phyloP scores from a whole-genome alignment of 1,140 invertebrate genomes.

The Sitophilus oryzae region DNA sequence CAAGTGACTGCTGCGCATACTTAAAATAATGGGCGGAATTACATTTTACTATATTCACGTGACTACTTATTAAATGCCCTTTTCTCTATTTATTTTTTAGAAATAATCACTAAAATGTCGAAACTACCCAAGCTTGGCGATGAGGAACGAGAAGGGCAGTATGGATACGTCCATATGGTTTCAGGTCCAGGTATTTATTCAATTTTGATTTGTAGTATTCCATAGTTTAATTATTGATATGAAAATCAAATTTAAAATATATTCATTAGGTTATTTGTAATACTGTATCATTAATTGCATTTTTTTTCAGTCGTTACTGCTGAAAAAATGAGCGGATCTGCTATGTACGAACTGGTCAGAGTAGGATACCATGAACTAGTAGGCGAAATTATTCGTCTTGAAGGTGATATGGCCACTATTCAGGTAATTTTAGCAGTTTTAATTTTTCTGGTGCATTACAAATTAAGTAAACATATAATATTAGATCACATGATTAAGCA shows the following conservation, averaged over 20 bases:
- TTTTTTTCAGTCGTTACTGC: constrained; percentile 87
- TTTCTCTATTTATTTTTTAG: constrained; percentile 18
- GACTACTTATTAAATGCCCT: constrained; percentile 15
- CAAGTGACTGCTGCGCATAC: constrained; percentile 19
- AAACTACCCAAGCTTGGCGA: constrained; percentile 69
- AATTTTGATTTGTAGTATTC: constrained; percentile 8
- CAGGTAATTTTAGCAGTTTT: constrained; percentile 63
- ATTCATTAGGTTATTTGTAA: constrained; percentile 8
- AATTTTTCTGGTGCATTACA: constrained; percentile 1
- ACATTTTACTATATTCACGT: constrained; percentile 34
- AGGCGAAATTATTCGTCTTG: constrained; percentile 98
- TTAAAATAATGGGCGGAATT: constrained; percentile 27
- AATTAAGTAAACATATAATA: background rate
- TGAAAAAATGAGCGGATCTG: constrained; percentile 97
- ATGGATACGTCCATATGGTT: constrained; percentile 94
- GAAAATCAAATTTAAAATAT: background rate
- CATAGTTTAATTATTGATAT: too few relatives aligned
- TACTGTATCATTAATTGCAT: constrained; percentile 8
- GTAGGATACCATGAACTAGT: constrained; percentile 97
- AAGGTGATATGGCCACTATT: constrained; percentile 99
- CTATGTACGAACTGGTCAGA: constrained; percentile 99
- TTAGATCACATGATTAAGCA: constrained; percentile 1
- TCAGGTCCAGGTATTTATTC: constrained; percentile 85
- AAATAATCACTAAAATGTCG: constrained; percentile 45
- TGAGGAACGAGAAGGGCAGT: constrained; percentile 81